A percentile compares a stretch with the other conserved stretches of the same genome.
phyloP scores from a whole-genome alignment of 2,888 invertebrate species.

The Drosophila falleni region DNA sequence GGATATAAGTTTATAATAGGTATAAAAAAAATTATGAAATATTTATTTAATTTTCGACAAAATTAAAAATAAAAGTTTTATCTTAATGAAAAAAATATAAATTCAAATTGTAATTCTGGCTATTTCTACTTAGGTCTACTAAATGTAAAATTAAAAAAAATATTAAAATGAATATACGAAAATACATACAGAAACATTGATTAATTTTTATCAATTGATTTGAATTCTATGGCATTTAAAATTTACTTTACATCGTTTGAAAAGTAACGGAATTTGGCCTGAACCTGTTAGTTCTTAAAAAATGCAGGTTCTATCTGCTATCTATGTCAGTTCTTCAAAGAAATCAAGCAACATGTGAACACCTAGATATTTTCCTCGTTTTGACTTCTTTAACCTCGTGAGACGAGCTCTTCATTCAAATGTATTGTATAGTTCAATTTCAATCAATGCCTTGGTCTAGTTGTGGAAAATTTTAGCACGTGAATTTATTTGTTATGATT shows the following conservation, averaged over 20 bases:
- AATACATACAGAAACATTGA: background rate
- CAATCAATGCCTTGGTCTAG: conserved; percentile 35
- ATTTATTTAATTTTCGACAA: too few relatives aligned
- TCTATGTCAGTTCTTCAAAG: background rate
- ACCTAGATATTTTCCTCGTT: conserved; percentile 23
- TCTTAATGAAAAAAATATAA: too few relatives aligned
- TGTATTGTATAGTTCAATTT: conserved; percentile 31
- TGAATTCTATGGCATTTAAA: background rate
- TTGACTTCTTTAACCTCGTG: conserved; percentile 21
- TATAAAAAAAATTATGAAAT: too few relatives aligned
- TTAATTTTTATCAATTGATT: background rate
- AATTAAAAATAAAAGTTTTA: too few relatives aligned
- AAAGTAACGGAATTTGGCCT: conserved; percentile 22
- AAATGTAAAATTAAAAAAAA: too few relatives aligned
- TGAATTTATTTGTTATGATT: conserved; percentile 49
- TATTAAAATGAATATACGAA: too few relatives aligned
- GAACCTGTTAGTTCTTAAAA: conserved; percentile 33
- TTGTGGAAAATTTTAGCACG: conserved; percentile 45
- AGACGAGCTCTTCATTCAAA: conserved; percentile 10
- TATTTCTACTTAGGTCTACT: too few relatives aligned
- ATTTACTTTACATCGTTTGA: conserved; percentile 2
- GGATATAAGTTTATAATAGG: too few relatives aligned
- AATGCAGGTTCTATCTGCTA: too few relatives aligned
- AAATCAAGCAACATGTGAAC: conserved; percentile 1
- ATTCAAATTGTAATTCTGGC: too few relatives aligned